Base-by-base conservation (phyloP, 92 coral and sea anemone genomes). In the Parazoanthus darwini region DNA sequence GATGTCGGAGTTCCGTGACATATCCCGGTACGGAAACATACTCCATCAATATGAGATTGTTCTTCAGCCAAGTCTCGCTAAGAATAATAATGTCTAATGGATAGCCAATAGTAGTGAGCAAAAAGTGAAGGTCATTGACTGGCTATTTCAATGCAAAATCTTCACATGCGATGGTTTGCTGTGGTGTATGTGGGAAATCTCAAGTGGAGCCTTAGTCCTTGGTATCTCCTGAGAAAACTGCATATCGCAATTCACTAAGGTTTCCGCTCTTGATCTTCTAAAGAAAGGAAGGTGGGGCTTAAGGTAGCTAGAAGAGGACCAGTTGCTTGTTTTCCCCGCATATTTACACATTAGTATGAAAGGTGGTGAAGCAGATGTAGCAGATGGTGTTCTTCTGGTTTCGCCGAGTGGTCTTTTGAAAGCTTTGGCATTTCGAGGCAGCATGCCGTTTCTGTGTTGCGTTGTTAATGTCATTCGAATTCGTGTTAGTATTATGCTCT, bases 141-240 rank as follows among this genome's bases (percentile, higher is more conserved):
- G 88, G 46, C 80, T 88, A 38, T 88, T 88, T n/a, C 51, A 33
- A 20, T 86, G 89, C 86, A 90, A 68, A 63, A 80, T 88, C 84
- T 88, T 90, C 44, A 89, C 72, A 65, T 85, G 89, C 5, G 80
- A 77, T 9, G 80, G 80, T 77, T 77, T 77, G 80, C 54, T 43
- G 48, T 42, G 56, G 54, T 20, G 25, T 77, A 42, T 39, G 56
- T 39, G 50, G 48, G 54, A 74, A 74, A 74, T 25, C 73, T 67
- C 79, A 74, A 74, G 43, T 74, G 79, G 44, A 74, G 33, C 73
- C 3, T 67, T 66, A 25, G 23, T 66, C 26, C 26, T 66, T 20
- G 72, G 23, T 66, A 18, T 25, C 26, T 25, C 72, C 26, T 20
- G 26, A 25, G 26, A 66, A 66, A 66, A 18, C 22, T 67, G 5